A percentile compares a stretch with the other conserved stretches of the same genome.
Evolutionary conservation across 1,140 invertebrate species (phyloP).

Genomic region (Mamestra configurata): DNA sequence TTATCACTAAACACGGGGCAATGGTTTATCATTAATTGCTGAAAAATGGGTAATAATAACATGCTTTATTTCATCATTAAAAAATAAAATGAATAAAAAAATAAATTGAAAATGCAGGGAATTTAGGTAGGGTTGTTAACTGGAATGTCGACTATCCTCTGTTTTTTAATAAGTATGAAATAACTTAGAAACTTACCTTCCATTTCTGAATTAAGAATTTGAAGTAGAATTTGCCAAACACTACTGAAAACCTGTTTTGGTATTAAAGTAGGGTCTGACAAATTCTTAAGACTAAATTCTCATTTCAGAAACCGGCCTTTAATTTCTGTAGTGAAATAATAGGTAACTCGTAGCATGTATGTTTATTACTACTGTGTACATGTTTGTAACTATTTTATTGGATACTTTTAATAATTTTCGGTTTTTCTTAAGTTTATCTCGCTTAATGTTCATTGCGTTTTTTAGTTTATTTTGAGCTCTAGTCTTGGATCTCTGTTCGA

Average conservation of each 20-base stretch:
- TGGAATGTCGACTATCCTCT: constrained; percentile 29
- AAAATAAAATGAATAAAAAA: no score
- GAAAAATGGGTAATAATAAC: constrained; percentile 17
- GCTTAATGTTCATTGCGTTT: no score
- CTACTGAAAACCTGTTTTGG: no score
- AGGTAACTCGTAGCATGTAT: constrained; percentile 44
- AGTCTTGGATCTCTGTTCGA: no score
- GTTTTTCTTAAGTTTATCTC: no score
- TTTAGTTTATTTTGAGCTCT: no score
- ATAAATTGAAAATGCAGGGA: constrained; percentile 28
- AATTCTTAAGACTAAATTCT: no score
- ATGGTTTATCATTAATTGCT: constrained; percentile 43
- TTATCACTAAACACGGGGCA: constrained; percentile 26
- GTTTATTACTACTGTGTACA: constrained; percentile 13
- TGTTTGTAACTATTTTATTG: not conserved
- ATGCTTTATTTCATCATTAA: constrained; percentile 15
- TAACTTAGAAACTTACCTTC: constrained; percentile 20
- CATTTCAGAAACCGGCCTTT: no score
- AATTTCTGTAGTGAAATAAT: not conserved
- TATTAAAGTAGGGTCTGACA: no score
- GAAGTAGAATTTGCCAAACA: no score
- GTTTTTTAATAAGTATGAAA: constrained; percentile 4
- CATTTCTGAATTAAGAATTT: no score
- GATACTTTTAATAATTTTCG: not conserved
- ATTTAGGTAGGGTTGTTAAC: constrained; percentile 42